Percentiles rank a stretch among this genome's conserved stretches.
Conservation (phyloP, 1,140 invertebrate genomes). For the Microplitis demolitor region DNA sequence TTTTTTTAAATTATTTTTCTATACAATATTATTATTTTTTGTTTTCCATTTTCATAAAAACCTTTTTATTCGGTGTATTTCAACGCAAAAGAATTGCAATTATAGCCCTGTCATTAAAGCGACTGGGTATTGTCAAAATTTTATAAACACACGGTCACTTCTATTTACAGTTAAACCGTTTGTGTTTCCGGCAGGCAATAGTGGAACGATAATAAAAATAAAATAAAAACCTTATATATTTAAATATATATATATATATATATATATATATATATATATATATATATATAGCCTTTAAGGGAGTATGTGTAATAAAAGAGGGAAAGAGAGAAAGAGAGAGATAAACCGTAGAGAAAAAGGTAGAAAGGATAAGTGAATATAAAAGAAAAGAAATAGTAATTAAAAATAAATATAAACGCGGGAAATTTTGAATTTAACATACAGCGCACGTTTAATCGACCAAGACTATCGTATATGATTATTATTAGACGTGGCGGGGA, state of each 20-base stretch:
- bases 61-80: background rate
- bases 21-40: background rate
- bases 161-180: too few relatives aligned
- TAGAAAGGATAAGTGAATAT: background rate
- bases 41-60: background rate
- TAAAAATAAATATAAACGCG: background rate
- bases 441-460: conserved; percentile 9
- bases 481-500: too few relatives aligned
- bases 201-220: background rate
- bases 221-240: too few relatives aligned
- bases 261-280: too few relatives aligned
- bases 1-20: background rate
- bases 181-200: too few relatives aligned
- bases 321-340: too few relatives aligned
- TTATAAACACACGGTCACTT: background rate
- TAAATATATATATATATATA: too few relatives aligned
- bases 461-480: background rate
- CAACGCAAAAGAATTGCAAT: conserved; percentile 19
- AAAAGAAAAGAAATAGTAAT: background rate
- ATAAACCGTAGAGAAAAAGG: too few relatives aligned
- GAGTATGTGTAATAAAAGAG: background rate
- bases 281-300: background rate
- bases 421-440: background rate
- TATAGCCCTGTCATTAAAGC: conserved; percentile 19
- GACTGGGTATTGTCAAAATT: background rate